Base-by-base conservation (phyloP, 2,888 invertebrate species). In the Coecobrya sp. region DNA sequence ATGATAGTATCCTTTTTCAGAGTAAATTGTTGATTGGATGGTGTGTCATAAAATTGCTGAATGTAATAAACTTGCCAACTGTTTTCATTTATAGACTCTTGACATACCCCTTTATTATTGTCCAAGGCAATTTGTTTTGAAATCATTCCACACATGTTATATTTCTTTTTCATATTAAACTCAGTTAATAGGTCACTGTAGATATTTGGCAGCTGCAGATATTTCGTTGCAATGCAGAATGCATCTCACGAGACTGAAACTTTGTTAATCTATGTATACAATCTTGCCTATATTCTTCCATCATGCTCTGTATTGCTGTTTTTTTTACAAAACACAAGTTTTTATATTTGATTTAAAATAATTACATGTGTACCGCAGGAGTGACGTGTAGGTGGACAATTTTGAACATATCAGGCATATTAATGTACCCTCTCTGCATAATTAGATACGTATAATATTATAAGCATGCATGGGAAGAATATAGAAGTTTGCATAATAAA, bases 1-100 rank as follows among this genome's bases (percentile, higher is more conserved):
- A 79, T 79, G 52, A 52, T 52, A 52, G 13, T 30, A 79, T 79
- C 87, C 76, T 87, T 76, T 79, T 76, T 87, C 49, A 87, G 76
- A 59, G n/a, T 87, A 62, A 87, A 86, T 55, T 62, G 42, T 62
- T 76, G 76, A 27, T 76, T 79, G 45, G 42, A 84, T n/a, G 36
- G n/a, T 70, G 30, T 45, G 79, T 73, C 87, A 62, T 87, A 87
- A 87, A 62, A 8, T 25, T 55, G 25, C 36, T 62, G 49, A 30
- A 30, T 85, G 68, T 62, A 62, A 84, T 65, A 84, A 84, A 84
- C n/a, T 30, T 86, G 82, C 84, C 84, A 65, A 84, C 25, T 22
- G 22, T 84, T 19, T 84, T 59, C 27, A 22, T 36, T 36, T 62
- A 82, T 42, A 84, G 84, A 30, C 8, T 27, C 13, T 42, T 52